Base-by-base conservation (phyloP, 2,113 vertebrate species). In the Pelodiscus sinensis region DNA sequence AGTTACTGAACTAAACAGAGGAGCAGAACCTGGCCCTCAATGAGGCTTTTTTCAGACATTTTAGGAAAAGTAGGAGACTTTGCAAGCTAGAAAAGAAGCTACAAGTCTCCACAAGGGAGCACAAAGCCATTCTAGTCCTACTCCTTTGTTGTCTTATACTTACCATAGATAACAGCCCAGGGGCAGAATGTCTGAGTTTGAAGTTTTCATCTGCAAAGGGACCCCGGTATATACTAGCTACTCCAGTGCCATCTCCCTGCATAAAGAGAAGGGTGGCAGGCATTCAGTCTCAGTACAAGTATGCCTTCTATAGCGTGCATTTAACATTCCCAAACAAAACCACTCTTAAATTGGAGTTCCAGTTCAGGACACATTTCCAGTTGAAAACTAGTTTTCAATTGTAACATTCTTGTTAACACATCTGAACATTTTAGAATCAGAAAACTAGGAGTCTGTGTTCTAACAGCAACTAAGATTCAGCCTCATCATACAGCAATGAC, bases 201-300 rank as follows among this genome's bases (percentile, higher is more conserved):
- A 99, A 99, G 98, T 99, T 99, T 96, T 99, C 99, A 97, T 99
- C 99, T 91, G 99, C 98, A 97, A 99, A 99, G 21, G 99, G 99
- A 24, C 99, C 99, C 71, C 99, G 98, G 85, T 99, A 99, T 96
- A 99, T 99, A 95, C 99, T 99, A 96, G 99, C 99, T 4, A 99
- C 98, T 35, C 99, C 99, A 15, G 99, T 99, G 79, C 99, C 99
- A 13, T 99, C 99, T 22, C 99, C 99, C 99, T 99, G 96, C 25
- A 73, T 0, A 12, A 86, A 81, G 54, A 92, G 89, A 24, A 10
- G 90, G 25, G 9, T 51, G 77, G 27, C 27, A 31, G 8, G 79
- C 92, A 71, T 93, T 85, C 54, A 38, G 27, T 75, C 52, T 65
- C 2, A 2, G 25, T 38, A 11, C 44, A 12, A 15, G 12, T 18